Percentiles rank a stretch among this genome's conserved stretches.
phyloP scores from a whole-genome alignment of 2,888 invertebrate genomes.

The Coenonympha glycerion region DNA sequence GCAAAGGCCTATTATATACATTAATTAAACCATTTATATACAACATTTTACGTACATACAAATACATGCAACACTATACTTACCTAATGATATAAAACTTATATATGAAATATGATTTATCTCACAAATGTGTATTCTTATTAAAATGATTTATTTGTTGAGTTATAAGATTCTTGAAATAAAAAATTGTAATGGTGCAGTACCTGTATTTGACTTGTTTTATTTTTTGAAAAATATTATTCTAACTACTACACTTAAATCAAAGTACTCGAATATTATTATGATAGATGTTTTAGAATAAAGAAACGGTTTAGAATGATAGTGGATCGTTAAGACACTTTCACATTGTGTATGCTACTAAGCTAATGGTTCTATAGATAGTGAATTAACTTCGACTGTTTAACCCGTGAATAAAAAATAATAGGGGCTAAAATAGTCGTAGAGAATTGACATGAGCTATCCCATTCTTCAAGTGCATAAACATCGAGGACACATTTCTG shows the following conservation, averaged over 20 bases:
- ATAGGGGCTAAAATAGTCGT: no score
- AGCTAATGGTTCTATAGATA: neutral
- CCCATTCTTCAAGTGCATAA: conserved; percentile 16
- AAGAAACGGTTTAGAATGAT: neutral
- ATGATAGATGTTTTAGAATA: neutral
- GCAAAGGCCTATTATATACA: conserved; percentile 7
- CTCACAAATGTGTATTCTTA: neutral
- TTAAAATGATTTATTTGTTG: neutral
- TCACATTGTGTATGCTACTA: neutral
- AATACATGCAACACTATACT: conserved; percentile 14
- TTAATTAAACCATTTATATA: neutral
- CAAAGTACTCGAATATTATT: neutral
- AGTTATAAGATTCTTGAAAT: no score
- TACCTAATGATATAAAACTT: neutral
- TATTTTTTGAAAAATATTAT: neutral
- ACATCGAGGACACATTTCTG: conserved; percentile 27
- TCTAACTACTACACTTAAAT: neutral
- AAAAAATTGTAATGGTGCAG: neutral
- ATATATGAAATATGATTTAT: neutral
- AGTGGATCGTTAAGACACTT: neutral
- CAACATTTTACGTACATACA: conserved; percentile 15
- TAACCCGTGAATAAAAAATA: no score
- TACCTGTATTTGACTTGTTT: neutral
- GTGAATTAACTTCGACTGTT: no score
- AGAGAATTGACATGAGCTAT: no score